Conservation (phyloP, 2,888 invertebrate genomes). For the Aromia moschata region DNA sequence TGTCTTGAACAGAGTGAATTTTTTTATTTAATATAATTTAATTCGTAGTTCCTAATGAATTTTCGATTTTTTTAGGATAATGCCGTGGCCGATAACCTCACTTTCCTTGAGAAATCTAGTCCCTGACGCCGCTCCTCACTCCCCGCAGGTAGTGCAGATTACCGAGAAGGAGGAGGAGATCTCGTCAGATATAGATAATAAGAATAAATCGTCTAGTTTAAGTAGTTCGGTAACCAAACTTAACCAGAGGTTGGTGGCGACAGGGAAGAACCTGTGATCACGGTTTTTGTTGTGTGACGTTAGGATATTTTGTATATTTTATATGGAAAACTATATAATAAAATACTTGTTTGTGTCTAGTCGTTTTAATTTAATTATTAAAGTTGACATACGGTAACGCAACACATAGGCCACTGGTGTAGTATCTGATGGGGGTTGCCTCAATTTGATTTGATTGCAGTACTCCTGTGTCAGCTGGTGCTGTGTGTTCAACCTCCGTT, state of each 20-base stretch:
- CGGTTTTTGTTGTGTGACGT: neutral
- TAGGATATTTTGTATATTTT: conserved; percentile 12
- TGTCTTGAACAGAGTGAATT: too few relatives aligned
- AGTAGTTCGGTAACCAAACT: conserved; percentile 41
- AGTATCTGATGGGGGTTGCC: too few relatives aligned
- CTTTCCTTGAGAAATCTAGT: conserved; percentile 74
- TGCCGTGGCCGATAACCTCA: conserved; percentile 76
- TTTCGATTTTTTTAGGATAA: conserved; percentile 67
- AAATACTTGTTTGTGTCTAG: too few relatives aligned
- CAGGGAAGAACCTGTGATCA: conserved; percentile 44
- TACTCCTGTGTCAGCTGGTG: too few relatives aligned
- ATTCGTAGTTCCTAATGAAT: too few relatives aligned
- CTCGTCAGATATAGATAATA: conserved; percentile 22
- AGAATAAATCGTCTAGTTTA: conserved; percentile 32
- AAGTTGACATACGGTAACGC: too few relatives aligned
- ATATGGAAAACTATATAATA: conserved; percentile 4
- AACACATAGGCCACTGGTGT: too few relatives aligned
- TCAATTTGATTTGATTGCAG: too few relatives aligned
- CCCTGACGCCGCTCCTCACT: conserved; percentile 72
- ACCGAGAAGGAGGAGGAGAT: conserved; percentile 35
- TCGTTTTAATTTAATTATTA: too few relatives aligned
- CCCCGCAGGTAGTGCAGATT: conserved; percentile 36
- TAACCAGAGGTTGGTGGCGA: conserved; percentile 37
- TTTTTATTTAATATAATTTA: too few relatives aligned
- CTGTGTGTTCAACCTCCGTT: too few relatives aligned